Percentiles rank a stretch among this genome's conserved stretches.
phyloP scores from a whole-genome alignment of 2,888 invertebrate species.

The Colostygia pectinataria region DNA sequence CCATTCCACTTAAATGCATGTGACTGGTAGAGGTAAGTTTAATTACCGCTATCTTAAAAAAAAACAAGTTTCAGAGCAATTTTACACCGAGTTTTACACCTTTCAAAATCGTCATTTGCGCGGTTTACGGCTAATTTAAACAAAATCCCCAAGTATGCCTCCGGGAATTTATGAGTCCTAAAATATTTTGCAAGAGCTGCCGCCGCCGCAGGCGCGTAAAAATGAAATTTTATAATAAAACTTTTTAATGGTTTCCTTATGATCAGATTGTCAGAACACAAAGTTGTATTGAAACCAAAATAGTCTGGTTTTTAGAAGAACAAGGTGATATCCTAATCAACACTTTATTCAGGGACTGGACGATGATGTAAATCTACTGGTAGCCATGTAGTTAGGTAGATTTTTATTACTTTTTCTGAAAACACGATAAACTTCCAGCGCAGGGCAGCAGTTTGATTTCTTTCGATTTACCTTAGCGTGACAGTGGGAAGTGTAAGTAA shows the following conservation, averaged over 20 bases:
- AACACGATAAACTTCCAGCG: too few species aligned
- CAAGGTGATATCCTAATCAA: neutral
- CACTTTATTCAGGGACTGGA: too few species aligned
- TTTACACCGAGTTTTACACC: slow-evolving; percentile 14
- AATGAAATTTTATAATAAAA: slow-evolving; percentile 34
- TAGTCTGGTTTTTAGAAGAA: slow-evolving; percentile 1
- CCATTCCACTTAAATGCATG: too few species aligned
- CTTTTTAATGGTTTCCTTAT: slow-evolving; percentile 18
- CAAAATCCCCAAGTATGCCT: slow-evolving; percentile 26
- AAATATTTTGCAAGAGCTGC: slow-evolving; percentile 29
- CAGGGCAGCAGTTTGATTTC: too few species aligned
- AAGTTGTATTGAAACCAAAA: slow-evolving; percentile 8
- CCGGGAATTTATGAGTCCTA: slow-evolving; percentile 30
- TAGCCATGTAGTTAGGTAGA: too few species aligned
- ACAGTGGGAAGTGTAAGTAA: too few species aligned
- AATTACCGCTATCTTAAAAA: too few species aligned
- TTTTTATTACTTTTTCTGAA: too few species aligned
- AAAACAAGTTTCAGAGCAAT: neutral
- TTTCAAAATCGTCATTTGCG: slow-evolving; percentile 19
- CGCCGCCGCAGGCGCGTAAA: slow-evolving; percentile 18
- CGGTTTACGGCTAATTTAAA: slow-evolving; percentile 32
- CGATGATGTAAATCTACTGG: too few species aligned
- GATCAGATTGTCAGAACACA: slow-evolving; percentile 14
- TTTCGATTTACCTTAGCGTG: too few species aligned
- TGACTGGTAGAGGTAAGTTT: too few species aligned